These are phyloP conservation scores for Amphipoea oculea DNA, from an alignment of 2,888 invertebrate species.

Conservation along the genomic window DNA sequence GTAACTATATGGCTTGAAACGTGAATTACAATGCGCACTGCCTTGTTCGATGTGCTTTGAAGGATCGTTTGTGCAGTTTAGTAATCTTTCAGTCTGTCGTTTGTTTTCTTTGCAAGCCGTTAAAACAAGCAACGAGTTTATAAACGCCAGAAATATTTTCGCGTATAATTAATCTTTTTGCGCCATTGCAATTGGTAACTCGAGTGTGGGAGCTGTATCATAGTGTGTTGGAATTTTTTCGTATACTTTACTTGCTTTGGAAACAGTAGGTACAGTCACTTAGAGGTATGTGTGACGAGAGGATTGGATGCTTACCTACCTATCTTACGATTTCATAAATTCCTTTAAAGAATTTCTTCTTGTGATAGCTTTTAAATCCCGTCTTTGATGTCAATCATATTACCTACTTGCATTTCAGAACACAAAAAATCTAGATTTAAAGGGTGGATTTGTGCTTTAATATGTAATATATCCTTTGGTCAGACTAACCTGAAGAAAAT, in stretches of 20 bases:
- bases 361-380: neutral
- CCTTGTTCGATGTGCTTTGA: slow-evolving; percentile 52
- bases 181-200: slow-evolving; percentile 45
- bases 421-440: neutral
- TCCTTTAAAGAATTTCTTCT: neutral
- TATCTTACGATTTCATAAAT: neutral
- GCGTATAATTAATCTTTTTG: slow-evolving; percentile 47
- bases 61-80: slow-evolving; percentile 66
- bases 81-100: slow-evolving; percentile 64
- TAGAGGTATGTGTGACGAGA: slow-evolving; percentile 8
- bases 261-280: slow-evolving; percentile 16
- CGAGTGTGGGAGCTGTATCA: slow-evolving; percentile 52
- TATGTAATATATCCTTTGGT: neutral
- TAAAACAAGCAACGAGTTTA: slow-evolving; percentile 14
- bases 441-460: neutral
- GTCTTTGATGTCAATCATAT: neutral
- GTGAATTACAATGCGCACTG: slow-evolving; percentile 68
- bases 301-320: neutral
- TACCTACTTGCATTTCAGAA: neutral
- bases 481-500: neutral
- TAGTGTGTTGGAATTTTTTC: slow-evolving; percentile 31
- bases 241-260: slow-evolving; percentile 26
- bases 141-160: slow-evolving; percentile 43
- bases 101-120: slow-evolving; percentile 37
- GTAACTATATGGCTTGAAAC: slow-evolving; percentile 64